A percentile compares a stretch with the other conserved stretches of the same genome.
phyloP scores from a whole-genome alignment of 2,113 vertebrate genomes.

The Dipodomys merriami region DNA sequence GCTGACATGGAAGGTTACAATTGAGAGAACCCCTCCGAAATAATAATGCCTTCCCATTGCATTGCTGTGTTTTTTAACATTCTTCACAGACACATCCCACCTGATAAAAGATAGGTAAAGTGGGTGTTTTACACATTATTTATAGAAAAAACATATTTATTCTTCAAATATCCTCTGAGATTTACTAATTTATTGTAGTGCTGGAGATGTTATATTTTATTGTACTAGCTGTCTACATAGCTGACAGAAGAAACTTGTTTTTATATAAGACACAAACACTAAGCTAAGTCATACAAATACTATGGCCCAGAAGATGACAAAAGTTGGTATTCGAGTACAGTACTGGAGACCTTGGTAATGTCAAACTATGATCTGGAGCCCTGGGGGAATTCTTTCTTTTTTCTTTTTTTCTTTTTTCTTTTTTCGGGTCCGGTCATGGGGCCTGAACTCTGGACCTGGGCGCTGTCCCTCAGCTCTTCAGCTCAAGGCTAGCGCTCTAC shows the following conservation, averaged over 20 bases:
- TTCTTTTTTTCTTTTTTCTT: no score
- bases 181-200: slow-evolving; percentile 8
- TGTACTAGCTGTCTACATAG: background rate
- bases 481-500: no score
- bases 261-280: slow-evolving; percentile 23
- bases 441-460: no score
- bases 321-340: background rate
- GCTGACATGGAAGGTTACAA: slow-evolving; percentile 44
- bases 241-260: slow-evolving; percentile 38
- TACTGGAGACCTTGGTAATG: background rate
- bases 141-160: background rate
- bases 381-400: background rate
- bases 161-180: background rate
- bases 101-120: slow-evolving; percentile 22
- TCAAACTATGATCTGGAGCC: background rate
- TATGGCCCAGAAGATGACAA: background rate
- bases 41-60: slow-evolving; percentile 54
- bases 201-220: background rate
- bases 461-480: no score
- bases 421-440: no score
- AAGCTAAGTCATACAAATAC: slow-evolving; percentile 13
- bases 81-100: slow-evolving; percentile 36
- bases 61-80: slow-evolving; percentile 35
- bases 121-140: slow-evolving; percentile 46
- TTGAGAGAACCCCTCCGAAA: slow-evolving; percentile 58